phyloP scores from a whole-genome alignment of 2,113 vertebrate genomes.

The Bubalus kerabau region DNA sequence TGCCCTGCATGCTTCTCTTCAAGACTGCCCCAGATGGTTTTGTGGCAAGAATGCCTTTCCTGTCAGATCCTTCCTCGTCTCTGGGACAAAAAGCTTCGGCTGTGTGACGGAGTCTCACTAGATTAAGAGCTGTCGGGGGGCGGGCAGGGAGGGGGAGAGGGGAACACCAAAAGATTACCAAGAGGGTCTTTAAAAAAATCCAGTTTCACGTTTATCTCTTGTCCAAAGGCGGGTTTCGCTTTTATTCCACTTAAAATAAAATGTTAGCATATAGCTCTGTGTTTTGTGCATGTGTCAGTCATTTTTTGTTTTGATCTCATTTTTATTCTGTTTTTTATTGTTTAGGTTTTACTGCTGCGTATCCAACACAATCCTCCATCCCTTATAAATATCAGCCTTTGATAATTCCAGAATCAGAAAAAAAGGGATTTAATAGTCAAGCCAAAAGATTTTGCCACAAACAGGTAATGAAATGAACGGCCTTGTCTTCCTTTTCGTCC shows the following conservation, averaged over 20 bases:
- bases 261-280: neutral
- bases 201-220: neutral
- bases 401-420: conserved; percentile 66
- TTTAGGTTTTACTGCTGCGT: conserved; percentile 50
- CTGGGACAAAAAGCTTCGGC: neutral
- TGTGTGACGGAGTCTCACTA: neutral
- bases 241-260: conserved; percentile 17
- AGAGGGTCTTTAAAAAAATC: neutral
- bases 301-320: neutral
- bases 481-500: neutral
- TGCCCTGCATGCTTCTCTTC: neutral
- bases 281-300: neutral
- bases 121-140: neutral
- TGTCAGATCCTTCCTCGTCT: neutral
- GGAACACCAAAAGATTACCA: neutral
- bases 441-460: conserved; percentile 77
- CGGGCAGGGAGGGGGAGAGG: no score
- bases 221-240: neutral
- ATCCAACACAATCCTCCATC: conserved; percentile 70
- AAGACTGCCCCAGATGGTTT: neutral
- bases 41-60: neutral
- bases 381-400: conserved; percentile 69
- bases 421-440: conserved; percentile 80
- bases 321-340: conserved; percentile 35
- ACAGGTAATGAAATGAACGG: conserved; percentile 70